Conservation (phyloP, 2,797 vertebrate genomes). For the Liasis olivaceus region DNA sequence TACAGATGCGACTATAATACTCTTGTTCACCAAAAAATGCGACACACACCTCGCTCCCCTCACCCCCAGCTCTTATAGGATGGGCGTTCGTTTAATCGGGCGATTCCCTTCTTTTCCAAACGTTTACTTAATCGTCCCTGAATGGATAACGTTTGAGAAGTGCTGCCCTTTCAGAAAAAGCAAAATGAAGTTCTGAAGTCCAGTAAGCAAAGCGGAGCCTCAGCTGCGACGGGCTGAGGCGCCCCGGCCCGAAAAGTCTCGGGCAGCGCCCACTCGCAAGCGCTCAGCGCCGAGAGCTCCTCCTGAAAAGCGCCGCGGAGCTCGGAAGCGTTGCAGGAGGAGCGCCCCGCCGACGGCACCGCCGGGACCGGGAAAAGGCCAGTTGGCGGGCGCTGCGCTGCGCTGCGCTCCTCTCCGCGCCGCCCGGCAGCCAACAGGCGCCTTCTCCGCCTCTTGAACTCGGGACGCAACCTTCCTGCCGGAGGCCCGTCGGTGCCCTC, state of each 20-base stretch:
- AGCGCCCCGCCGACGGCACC: neutral
- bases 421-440: neutral
- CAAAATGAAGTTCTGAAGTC: neutral
- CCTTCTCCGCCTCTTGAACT: neutral
- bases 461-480: neutral
- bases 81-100: neutral
- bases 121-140: neutral
- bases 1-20: neutral
- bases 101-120: neutral
- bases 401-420: neutral
- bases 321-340: no score
- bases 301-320: neutral
- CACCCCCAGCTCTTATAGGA: neutral
- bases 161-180: neutral
- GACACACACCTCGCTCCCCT: no score
- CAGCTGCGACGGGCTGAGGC: neutral
- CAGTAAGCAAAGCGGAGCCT: neutral
- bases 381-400: no score
- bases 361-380: neutral
- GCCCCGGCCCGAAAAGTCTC: neutral
- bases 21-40: neutral
- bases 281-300: neutral
- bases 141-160: neutral
- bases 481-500: neutral
- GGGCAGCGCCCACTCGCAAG: neutral